Evolutionary conservation across 2,797 vertebrate species (phyloP).

Genomic region (Halcyon smyrnensis): DNA sequence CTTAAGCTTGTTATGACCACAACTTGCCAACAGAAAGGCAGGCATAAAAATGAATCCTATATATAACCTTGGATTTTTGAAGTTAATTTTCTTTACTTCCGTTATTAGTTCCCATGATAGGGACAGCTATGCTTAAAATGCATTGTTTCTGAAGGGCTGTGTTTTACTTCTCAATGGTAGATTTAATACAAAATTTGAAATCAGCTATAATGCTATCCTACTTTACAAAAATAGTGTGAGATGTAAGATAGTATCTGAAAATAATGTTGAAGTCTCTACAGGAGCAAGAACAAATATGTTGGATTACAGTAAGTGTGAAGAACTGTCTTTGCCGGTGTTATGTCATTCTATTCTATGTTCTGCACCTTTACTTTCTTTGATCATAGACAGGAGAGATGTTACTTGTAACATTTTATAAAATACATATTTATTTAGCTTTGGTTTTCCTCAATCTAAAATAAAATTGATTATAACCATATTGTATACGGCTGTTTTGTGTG

Average conservation of each 20-base stretch:
- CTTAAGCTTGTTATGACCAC: constrained; percentile 18
- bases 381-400: not conserved
- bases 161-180: not conserved
- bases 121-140: not conserved
- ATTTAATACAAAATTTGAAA: not conserved
- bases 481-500: not conserved
- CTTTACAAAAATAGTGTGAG: not conserved
- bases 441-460: constrained; percentile 35
- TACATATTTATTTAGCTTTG: not conserved
- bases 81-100: not conserved
- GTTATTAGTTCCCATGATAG: not conserved
- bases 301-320: not conserved
- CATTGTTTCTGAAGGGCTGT: not conserved
- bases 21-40: constrained; percentile 28
- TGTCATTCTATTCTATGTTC: not conserved
- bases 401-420: constrained; percentile 1
- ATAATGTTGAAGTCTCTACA: not conserved
- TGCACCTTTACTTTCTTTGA: not conserved
- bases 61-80: constrained; percentile 18
- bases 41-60: not conserved
- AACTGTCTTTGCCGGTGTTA: not conserved
- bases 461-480: constrained; percentile 31
- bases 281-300: not conserved
- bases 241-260: not conserved
- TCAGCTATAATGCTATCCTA: not conserved